Evolutionary conservation across 2,797 vertebrate genomes (phyloP), one percentile per base, ranked within the genome.

Genomic region (Gadopsis bispinosus): DNA sequence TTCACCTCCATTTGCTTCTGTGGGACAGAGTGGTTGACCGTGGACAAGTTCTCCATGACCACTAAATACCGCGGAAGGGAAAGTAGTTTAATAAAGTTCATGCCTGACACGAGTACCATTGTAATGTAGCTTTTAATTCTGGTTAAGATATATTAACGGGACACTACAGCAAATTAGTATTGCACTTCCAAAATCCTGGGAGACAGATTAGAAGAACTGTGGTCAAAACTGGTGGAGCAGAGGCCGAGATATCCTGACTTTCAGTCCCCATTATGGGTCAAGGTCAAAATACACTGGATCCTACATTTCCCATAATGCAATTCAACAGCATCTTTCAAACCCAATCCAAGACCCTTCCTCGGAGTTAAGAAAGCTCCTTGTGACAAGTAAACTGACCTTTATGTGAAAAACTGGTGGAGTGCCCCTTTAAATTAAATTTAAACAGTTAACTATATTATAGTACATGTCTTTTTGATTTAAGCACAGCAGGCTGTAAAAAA

Each of bases 41-140:
- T 6, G 47, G 78, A 26, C 12, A 9, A 54, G 35, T 16, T 79
- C 50, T 93, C 89, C 90, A 92, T 92, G 43, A 70, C 4, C 29
- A 22, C 51, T 63, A 19, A 60, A 51, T 7, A 35, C 62, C 48
- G 41, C 4, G 13, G 26, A 16, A 39, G 7, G 3, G 2, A 41
- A 69, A 47, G 3, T 12, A 48, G 16, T 20, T 33, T 0, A 7
- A 48, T 26, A 6, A 0, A 10, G 26, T 19, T 51, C 7, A 13
- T 33, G 29, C 69, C 26, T 26, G 31, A 51, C 33, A 66, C 0
- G 2, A 45, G 11, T 39, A 45, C 22, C 14, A 7, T 11, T 3
- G 31, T 4, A 29, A n/a, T 75, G 19, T 14, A 19, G 20, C 13
- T 53, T 66, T 66, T 31, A 4, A 54, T 68, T 17, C 26, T 22